Conservation (phyloP, 2,888 invertebrate species). For the Polymixis lichenea region DNA sequence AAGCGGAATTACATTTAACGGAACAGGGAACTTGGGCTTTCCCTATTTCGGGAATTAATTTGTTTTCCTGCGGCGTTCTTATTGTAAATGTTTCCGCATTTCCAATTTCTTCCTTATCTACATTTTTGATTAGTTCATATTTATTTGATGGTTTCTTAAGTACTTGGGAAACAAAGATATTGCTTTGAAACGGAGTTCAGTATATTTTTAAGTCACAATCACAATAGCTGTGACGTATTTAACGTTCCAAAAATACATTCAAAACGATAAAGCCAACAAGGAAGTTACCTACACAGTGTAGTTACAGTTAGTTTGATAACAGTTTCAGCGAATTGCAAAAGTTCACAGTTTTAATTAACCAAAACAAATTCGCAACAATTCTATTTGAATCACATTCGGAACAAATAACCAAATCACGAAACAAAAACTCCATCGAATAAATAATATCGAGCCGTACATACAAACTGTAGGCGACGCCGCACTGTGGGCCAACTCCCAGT, state of each 20-base stretch:
- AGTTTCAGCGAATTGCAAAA: constrained; percentile 36
- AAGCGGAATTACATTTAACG: constrained; percentile 62
- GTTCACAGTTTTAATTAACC: constrained; percentile 35
- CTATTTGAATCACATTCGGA: constrained; percentile 16
- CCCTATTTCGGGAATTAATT: constrained; percentile 63
- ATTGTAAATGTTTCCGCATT: constrained; percentile 58
- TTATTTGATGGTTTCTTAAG: constrained; percentile 30
- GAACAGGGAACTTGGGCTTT: constrained; percentile 50
- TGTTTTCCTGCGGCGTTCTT: constrained; percentile 59
- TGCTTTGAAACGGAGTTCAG: neutral
- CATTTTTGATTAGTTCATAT: constrained; percentile 56
- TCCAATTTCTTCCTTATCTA: constrained; percentile 53
- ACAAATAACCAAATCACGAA: constrained; percentile 44
- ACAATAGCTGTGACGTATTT: neutral
- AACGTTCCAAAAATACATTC: constrained; percentile 2
- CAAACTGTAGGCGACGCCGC: constrained; percentile 44
- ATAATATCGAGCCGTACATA: constrained; percentile 36
- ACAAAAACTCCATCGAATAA: constrained; percentile 51
- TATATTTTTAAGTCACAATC: neutral
- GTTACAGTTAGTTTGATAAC: constrained; percentile 28
- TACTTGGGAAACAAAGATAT: constrained; percentile 3
- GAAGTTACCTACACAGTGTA: constrained; percentile 3
- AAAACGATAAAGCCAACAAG: constrained; percentile 22
- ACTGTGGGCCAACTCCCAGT: constrained; percentile 56
- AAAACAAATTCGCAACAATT: constrained; percentile 26